Base-by-base conservation (phyloP, 2,888 invertebrate genomes). In the Melolontha melolontha region DNA sequence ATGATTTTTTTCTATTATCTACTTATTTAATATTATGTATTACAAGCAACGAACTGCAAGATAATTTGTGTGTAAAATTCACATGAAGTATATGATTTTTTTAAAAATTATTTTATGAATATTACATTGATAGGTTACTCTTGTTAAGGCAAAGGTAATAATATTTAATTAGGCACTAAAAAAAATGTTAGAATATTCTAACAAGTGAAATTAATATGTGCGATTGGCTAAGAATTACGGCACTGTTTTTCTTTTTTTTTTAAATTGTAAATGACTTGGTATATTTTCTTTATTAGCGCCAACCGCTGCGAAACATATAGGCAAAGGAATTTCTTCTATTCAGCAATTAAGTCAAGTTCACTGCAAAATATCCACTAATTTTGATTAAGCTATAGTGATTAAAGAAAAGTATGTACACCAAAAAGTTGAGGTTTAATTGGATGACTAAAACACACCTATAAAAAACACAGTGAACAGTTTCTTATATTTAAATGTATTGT, bases 41-140 rank as follows among this genome's bases (percentile, higher is more conserved):
- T 66, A 66, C 17, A 66, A 66, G 66, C 66, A 57, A 66, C 66
- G 59, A 66, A 66, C 66, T 66, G 66, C 66, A 66, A 66, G 55
- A 39, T 50, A 66, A 59, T 59, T 66, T 41, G 44, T 64, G 66
- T 57, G 66, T 59, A 59, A 59, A 66, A 57, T 66, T 66, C 44
- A 47, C 59, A 59, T 57, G 57, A 57, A 64, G 10, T 50, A 64
- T 51, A 64, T 52, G 64, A 64, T 22, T 41, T 44, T 39, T 64
- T 64, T 64, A 34, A 22, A 22, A 34, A 34, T 34, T 52, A 52
- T 22, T 44, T 64, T 52, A 52, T 64, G 44, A 42, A 64, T 27
- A 64, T 64, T 50, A 64, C 64, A 64, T 40, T 64, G 51, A 64
- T 22, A 64, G 51, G 52, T 64, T 59, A 59, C 47, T 59, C 44